Evolutionary conservation across 2,888 invertebrate species (phyloP).

Genomic region (Operophtera brumata): DNA sequence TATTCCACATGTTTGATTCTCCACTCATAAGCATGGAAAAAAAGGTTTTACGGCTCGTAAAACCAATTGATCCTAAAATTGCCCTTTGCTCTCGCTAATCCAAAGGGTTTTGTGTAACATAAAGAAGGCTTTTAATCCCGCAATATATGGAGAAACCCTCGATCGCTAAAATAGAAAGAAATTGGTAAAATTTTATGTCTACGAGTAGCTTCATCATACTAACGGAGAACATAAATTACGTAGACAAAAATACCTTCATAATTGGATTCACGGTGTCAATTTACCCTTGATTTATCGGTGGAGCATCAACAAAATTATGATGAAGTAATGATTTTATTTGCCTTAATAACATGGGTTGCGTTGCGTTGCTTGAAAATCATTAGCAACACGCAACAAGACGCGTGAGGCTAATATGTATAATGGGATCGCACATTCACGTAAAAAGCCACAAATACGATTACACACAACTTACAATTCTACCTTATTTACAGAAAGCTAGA

Average conservation of each 20-base stretch:
- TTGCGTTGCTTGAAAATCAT: constrained; percentile 22
- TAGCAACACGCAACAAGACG: constrained; percentile 24
- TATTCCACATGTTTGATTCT: constrained; percentile 45
- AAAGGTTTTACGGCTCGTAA: constrained; percentile 67
- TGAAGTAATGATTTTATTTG: constrained; percentile 28
- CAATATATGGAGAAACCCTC: constrained; percentile 32
- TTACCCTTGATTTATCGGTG: constrained; percentile 19
- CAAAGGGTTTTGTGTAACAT: constrained; percentile 36
- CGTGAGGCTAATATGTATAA: not conserved
- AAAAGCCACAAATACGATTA: constrained; percentile 1
- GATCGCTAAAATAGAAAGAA: constrained; percentile 8
- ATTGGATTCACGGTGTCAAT: constrained; percentile 19
- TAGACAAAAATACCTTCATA: constrained; percentile 12
- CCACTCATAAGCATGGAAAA: constrained; percentile 48
- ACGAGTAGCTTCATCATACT: constrained; percentile 11
- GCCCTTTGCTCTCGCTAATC: constrained; percentile 43
- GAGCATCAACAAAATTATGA: constrained; percentile 22
- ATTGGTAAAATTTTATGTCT: constrained; percentile 8
- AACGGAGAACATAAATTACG: constrained; percentile 7
- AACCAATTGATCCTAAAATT: constrained; percentile 66
- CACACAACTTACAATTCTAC: constrained; percentile 1
- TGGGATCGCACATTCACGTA: not conserved
- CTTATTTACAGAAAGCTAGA: constrained; percentile 20
- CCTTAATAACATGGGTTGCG: constrained; percentile 24
- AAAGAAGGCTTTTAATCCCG: constrained; percentile 35